A percentile compares a stretch with the other conserved stretches of the same genome.
These are phyloP conservation scores for Nephotettix cincticeps DNA, from an alignment of 1,140 invertebrate genomes.

Conservation along the genomic window DNA sequence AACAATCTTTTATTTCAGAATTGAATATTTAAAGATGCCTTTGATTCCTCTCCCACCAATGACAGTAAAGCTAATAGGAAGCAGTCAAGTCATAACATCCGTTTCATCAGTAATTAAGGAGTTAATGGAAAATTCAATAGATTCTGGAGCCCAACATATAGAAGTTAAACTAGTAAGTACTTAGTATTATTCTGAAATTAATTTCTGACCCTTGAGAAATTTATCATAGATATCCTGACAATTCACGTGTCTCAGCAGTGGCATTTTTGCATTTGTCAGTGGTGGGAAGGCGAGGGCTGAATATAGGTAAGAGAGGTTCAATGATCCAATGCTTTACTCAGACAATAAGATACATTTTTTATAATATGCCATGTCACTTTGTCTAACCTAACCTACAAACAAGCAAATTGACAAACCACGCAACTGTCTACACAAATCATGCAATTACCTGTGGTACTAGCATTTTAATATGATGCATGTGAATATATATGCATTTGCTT, in stretches of 20 bases:
- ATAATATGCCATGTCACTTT: not conserved
- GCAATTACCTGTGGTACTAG: no score
- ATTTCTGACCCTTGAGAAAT: no score
- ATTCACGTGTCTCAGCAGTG: not conserved
- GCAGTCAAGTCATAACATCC: slow-evolving; percentile 60
- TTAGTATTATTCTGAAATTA: slow-evolving; percentile 30
- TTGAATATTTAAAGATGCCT: slow-evolving; percentile 33
- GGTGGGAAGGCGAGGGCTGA: not conserved
- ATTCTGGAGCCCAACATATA: slow-evolving; percentile 56
- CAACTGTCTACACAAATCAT: no score
- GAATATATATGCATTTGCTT: no score
- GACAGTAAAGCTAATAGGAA: slow-evolving; percentile 57
- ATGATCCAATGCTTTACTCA: not conserved
- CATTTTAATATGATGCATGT: no score
- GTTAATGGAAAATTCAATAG: slow-evolving; percentile 62
- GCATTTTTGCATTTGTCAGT: not conserved
- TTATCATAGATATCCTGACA: not conserved
- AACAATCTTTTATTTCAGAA: no score
- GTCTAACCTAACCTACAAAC: no score
- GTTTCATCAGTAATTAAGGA: slow-evolving; percentile 61
- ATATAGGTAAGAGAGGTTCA: not conserved
- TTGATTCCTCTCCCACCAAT: slow-evolving; percentile 35
- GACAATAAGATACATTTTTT: no score
- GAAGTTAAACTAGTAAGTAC: slow-evolving; percentile 53
- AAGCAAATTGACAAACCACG: no score